phyloP scores from a whole-genome alignment of 2,797 vertebrate genomes.

The Champsocephalus esox region DNA sequence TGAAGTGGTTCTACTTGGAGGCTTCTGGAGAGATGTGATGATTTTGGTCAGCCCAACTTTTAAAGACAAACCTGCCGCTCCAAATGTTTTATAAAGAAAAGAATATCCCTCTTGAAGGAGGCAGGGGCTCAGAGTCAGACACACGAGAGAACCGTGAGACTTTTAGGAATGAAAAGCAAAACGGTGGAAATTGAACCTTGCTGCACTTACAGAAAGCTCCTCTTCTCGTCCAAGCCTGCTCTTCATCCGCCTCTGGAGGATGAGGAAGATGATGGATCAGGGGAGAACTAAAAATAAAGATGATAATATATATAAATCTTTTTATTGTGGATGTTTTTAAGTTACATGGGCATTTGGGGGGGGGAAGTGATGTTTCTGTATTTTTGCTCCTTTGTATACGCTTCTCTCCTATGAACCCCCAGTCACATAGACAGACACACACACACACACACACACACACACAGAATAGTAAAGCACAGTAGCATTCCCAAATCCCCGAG shows the following conservation, averaged over 20 bases:
- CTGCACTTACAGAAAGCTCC: slow-evolving; percentile 62
- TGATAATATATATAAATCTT: slow-evolving; percentile 78
- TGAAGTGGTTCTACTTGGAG: slow-evolving; percentile 31
- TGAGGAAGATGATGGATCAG: slow-evolving; percentile 23
- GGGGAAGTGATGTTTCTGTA: slow-evolving; percentile 80
- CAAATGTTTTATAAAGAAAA: slow-evolving; percentile 53
- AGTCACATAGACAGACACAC: slow-evolving; percentile 14
- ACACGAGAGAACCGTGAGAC: slow-evolving; percentile 41
- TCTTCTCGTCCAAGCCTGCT: slow-evolving; percentile 26
- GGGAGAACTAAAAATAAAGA: slow-evolving; percentile 58
- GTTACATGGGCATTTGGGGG: slow-evolving; percentile 68
- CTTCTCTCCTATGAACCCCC: slow-evolving; percentile 50
- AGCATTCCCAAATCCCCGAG: slow-evolving; percentile 77
- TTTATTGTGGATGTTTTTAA: slow-evolving; percentile 81
- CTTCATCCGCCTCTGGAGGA: slow-evolving; percentile 37
- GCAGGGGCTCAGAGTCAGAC: slow-evolving; percentile 36
- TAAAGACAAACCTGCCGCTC: slow-evolving; percentile 41
- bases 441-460: slow-evolving; percentile 72
- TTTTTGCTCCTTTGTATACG: slow-evolving; percentile 79
- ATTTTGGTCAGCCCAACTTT: slow-evolving; percentile 29
- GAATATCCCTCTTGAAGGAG: slow-evolving; percentile 21
- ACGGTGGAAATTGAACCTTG: slow-evolving; percentile 28
- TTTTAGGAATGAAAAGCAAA: slow-evolving; percentile 58
- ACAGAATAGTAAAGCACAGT: slow-evolving; percentile 84
- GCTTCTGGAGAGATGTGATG: slow-evolving; percentile 22